Conservation (phyloP, 2,888 invertebrate species). For the Drosophila rubida region DNA sequence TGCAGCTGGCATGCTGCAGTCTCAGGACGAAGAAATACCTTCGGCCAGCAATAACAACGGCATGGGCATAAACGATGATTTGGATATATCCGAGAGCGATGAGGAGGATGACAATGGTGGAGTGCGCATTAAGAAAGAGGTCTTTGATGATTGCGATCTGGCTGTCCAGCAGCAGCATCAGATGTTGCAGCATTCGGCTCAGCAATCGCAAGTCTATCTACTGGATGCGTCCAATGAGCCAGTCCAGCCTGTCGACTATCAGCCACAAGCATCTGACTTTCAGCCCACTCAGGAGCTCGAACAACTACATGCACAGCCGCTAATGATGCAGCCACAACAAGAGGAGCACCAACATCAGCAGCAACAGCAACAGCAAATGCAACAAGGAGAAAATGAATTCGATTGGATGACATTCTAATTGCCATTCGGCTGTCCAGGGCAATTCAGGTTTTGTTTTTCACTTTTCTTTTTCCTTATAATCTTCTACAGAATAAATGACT, state of each 20-base stretch:
- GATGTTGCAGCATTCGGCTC: conserved; percentile 19
- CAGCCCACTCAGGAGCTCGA: conserved; percentile 34
- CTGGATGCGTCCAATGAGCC: conserved; percentile 62
- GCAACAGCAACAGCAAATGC: conserved; percentile 33
- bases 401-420: conserved; percentile 79
- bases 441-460: conserved; percentile 5
- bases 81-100: conserved; percentile 92
- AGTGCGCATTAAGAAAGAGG: conserved; percentile 69
- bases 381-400: conserved; percentile 71
- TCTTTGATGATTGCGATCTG: conserved; percentile 57
- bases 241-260: conserved; percentile 39
- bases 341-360: conserved; percentile 41
- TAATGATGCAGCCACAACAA: conserved; percentile 32
- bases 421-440: conserved; percentile 1
- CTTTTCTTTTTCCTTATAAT: conserved; percentile 3
- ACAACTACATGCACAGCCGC: conserved; percentile 44
- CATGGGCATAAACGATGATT: conserved; percentile 90
- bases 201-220: conserved; percentile 57
- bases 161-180: conserved; percentile 30
- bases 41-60: conserved; percentile 85
- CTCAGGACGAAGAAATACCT: conserved; percentile 57
- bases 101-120: conserved; percentile 85
- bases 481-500: conserved; percentile 14
- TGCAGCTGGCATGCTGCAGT: conserved; percentile 35
- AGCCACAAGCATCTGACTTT: conserved; percentile 37